A percentile compares a stretch with the other conserved stretches of the same genome.
Conservation (phyloP, 2,113 vertebrate species). For the Microcebus lehilahytsara region DNA sequence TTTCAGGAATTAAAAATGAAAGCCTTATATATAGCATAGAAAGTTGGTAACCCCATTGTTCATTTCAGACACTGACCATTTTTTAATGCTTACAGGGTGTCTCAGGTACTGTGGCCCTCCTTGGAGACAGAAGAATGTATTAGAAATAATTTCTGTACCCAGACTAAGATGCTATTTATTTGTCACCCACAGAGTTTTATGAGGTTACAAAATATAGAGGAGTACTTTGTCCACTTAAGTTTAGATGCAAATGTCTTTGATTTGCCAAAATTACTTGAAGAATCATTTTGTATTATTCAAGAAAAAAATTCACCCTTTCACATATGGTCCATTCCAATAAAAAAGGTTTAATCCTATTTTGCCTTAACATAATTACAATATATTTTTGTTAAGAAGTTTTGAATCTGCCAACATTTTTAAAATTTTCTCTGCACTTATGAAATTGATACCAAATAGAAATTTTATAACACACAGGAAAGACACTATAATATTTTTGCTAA, state of each 20-base stretch:
- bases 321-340: not conserved
- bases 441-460: not conserved
- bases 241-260: not conserved
- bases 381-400: not conserved
- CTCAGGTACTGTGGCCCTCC: too few relatives aligned
- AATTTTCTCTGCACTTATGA: not conserved
- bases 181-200: not conserved
- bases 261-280: not conserved
- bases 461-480: not conserved
- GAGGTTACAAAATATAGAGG: not conserved
- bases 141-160: not conserved
- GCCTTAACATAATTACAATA: not conserved
- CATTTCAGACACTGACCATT: not conserved
- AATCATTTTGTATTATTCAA: not conserved
- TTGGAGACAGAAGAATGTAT: too few relatives aligned
- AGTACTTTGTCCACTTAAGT: not conserved
- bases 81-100: not conserved
- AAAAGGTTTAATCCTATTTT: not conserved
- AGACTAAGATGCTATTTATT: not conserved
- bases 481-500: not conserved
- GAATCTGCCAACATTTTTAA: not conserved
- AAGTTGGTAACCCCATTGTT: not conserved
- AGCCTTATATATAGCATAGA: not conserved
- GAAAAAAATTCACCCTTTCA: not conserved
- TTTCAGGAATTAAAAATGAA: not conserved